Evolutionary conservation across 2,113 vertebrate species (phyloP), one percentile per base, ranked within the genome.

Genomic region (Bubalus kerabau): DNA sequence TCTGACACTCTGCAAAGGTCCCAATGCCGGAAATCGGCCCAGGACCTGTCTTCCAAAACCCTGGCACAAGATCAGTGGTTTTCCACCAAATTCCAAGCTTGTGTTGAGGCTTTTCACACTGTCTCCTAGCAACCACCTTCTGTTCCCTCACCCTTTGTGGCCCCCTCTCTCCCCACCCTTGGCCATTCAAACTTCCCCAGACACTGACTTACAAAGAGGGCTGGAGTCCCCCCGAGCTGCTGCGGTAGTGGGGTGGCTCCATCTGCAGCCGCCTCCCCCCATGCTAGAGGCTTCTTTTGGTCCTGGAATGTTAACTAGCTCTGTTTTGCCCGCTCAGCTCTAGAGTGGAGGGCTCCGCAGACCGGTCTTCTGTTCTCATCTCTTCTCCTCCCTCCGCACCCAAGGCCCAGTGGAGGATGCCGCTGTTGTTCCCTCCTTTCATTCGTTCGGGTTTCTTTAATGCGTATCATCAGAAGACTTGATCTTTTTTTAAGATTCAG

Each of bases 91-190:
- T 98, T 98, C 97, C 98, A 95, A 81, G 95, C 96, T 80, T 84
- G 30, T 85, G 67, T 89, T 88, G 93, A 93, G 96, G 94, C 98
- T 98, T 98, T 98, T 97, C 97, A 98, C 88, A 46, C 93, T 36
- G 84, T 98, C 93, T 87, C 98, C 97, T 98, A 98, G 98, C 98
- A 98, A 98, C 98, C 30, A n/a, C 95, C 98, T 98, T 98, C 98
- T 98, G 97, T 98, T 97, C 97, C 82, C 19, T 76, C 88, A 93
- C 96, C 95, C 92, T 90, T 95, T 96, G 93, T 89, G 87, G 93
- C 96, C 96, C 90, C 83, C 93, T 89, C 54, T 86, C 80, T 91
- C 97, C 92, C 97, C 97, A 97, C 96, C 95, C 90, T 88, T 92
- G 64, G 67, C 98, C 98, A 96, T 96, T 98, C 98, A 98, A 50